Base-by-base conservation (phyloP, 2,797 vertebrate species). In the Chrosomus eos region DNA sequence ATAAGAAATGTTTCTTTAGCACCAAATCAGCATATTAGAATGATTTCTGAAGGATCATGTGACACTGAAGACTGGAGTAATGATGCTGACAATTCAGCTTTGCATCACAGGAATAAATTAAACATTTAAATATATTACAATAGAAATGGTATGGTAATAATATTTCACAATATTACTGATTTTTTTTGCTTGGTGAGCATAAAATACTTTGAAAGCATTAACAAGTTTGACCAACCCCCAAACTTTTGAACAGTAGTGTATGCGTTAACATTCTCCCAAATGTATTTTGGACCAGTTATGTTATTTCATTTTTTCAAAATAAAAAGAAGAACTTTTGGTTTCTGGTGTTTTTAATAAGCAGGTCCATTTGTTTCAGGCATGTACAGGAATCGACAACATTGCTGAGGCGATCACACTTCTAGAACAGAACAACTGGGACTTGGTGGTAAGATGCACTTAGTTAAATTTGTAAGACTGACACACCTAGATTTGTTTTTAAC, bases 381-480 rank as follows among this genome's bases (percentile, higher is more conserved):
- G 98, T 95, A 99, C 98, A 91, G 98, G 98, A 92, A 99, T 99
- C 93, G 98, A 99, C 96, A 99, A 99, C 95, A 99, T 99, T 89
- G 98, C 98, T 90, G 98, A 99, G 94, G 98, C 98, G 93, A 99
- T 99, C 94, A 97, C 98, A 66, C 94, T 99, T 92, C 97, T 99
- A 90, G 98, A 99, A 93, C 97, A 98, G 93, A 99, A 99, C 95
- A 99, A 99, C 95, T 99, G 98, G 98, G 98, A 99, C 95, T 96
- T 99, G 96, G 96, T 99, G 97, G 98, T 99, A 97, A 98, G 98
- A 98, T 91, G 26, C 23, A 8, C 23, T 53, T 13, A 33, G 18
- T 68, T 31, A 21, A 58, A 48, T 66, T 7, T 31, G 53, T 64
- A 51, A 28, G 18, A 40, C 31, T 51, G 5, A 66, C 5, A 19